These are phyloP conservation scores for Musca vetustissima DNA, from an alignment of 1,140 invertebrate genomes.

Conservation along the genomic window DNA sequence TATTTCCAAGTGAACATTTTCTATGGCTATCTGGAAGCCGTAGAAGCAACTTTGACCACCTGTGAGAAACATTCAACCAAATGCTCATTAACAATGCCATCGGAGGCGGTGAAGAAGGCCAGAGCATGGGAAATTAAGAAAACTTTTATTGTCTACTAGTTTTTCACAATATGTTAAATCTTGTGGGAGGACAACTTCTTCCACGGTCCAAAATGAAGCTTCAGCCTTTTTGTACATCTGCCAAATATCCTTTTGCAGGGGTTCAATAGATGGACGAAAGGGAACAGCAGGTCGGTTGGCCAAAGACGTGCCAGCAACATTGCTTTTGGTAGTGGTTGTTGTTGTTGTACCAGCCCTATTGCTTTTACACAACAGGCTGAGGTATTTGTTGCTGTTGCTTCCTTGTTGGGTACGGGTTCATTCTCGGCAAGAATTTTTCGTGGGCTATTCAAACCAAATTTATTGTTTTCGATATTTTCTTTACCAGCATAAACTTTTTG, in stretches of 20 bases:
- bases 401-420: constrained; percentile 27
- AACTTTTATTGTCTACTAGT: constrained; percentile 81
- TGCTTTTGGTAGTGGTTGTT: constrained; percentile 20
- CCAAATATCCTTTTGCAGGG: constrained; percentile 84
- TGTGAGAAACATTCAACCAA: constrained; percentile 95
- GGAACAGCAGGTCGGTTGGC: too few relatives aligned
- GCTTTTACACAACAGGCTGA: too few relatives aligned
- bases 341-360: too few relatives aligned
- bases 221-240: constrained; percentile 98
- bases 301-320: not conserved
- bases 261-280: too few relatives aligned
- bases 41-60: constrained; percentile 97
- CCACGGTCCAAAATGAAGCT: too few relatives aligned
- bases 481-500: too few relatives aligned
- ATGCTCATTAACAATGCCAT: constrained; percentile 99
- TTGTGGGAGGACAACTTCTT: too few relatives aligned
- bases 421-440: constrained; percentile 54
- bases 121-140: constrained; percentile 97
- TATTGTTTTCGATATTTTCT: too few relatives aligned
- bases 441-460: too few relatives aligned
- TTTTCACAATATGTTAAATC: too few relatives aligned
- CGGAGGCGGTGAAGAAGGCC: constrained; percentile 98
- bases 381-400: not conserved
- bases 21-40: too few relatives aligned
- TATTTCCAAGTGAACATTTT: too few relatives aligned